Conservation (phyloP, 2,797 vertebrate genomes). For the Sternotherus odoratus region DNA sequence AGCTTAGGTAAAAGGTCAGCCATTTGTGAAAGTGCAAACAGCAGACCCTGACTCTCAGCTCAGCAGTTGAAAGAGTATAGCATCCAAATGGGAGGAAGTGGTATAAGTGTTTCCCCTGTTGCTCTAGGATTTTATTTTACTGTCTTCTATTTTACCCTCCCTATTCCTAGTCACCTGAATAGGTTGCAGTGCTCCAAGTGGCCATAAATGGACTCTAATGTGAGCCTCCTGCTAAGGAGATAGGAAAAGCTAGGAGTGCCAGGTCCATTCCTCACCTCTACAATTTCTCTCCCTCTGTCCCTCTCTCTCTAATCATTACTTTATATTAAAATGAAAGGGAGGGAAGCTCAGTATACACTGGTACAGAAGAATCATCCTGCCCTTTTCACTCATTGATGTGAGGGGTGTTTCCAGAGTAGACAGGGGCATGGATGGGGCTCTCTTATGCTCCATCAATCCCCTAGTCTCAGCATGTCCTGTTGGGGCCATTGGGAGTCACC, state of each 20-base stretch:
- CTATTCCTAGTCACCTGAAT: rapidly evolving
- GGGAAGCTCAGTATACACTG: background rate
- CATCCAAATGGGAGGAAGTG: background rate
- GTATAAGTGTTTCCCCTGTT: conserved; percentile 14
- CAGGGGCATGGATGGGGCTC: background rate
- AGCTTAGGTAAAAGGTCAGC: conserved; percentile 66
- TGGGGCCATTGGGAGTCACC: background rate
- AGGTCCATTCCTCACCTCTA: background rate
- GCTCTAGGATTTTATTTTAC: background rate
- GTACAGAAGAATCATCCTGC: background rate
- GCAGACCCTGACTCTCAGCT: background rate
- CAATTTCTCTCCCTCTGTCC: background rate
- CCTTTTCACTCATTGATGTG: background rate
- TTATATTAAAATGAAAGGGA: background rate
- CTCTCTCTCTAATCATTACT: background rate
- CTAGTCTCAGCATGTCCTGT: background rate
- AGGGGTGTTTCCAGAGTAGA: background rate
- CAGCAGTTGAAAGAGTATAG: background rate
- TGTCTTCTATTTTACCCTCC: background rate
- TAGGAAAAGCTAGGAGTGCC: background rate
- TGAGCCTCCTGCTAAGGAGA: background rate
- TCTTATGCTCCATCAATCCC: background rate
- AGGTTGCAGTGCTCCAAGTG: background rate
- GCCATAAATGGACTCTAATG: background rate
- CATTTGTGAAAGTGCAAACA: conserved; percentile 3